These are phyloP conservation scores for Venusia cambrica DNA, from an alignment of 2,888 invertebrate genomes.

Conservation along the genomic window DNA sequence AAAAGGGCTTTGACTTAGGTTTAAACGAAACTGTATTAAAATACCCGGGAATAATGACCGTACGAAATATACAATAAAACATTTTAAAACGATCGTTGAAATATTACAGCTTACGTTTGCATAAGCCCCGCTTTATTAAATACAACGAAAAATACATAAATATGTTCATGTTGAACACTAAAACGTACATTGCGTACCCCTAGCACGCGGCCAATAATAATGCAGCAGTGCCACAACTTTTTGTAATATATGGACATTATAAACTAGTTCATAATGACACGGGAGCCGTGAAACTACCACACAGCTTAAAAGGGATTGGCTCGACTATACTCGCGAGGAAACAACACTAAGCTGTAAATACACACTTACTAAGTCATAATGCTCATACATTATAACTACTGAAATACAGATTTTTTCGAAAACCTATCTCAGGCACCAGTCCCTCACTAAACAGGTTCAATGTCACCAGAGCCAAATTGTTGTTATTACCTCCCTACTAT, in stretches of 20 bases:
- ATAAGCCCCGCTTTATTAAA: conserved; percentile 1
- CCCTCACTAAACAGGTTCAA: too few species aligned
- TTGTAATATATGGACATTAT: conserved; percentile 27
- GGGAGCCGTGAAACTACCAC: conserved; percentile 19
- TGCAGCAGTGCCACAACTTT: conserved; percentile 26
- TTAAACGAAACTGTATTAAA: too few species aligned
- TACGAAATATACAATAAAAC: too few species aligned
- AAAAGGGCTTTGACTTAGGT: too few species aligned
- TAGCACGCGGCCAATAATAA: conserved; percentile 23
- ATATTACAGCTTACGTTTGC: too few species aligned
- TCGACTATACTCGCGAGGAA: background rate
- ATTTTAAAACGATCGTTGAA: too few species aligned
- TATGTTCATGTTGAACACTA: conserved; percentile 16
- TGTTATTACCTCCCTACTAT: too few species aligned
- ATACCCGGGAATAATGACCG: too few species aligned
- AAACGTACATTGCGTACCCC: conserved; percentile 18
- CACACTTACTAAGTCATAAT: background rate
- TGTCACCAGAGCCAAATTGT: too few species aligned
- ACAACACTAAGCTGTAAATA: background rate
- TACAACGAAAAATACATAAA: conserved; percentile 3
- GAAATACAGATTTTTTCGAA: too few species aligned
- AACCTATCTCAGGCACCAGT: too few species aligned
- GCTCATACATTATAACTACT: too few species aligned
- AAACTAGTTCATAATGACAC: conserved; percentile 30
- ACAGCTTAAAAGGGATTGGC: conserved; percentile 9